Percentiles rank a stretch among this genome's conserved stretches.
These are phyloP conservation scores for Enteromius anoplus DNA, from an alignment of 2,797 vertebrate species.

Conservation along the genomic window DNA sequence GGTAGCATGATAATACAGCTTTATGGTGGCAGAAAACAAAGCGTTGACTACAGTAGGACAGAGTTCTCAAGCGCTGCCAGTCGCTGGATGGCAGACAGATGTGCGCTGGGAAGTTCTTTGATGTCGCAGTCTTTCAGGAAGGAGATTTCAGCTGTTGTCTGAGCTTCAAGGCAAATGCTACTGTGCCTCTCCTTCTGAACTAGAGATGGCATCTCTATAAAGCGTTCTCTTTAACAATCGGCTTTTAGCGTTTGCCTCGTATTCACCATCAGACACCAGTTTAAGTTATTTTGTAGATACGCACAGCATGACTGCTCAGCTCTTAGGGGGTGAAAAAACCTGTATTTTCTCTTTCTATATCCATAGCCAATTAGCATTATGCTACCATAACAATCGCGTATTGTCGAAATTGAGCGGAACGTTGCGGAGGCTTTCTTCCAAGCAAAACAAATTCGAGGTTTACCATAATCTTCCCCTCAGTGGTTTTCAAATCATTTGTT, in stretches of 20 bases:
- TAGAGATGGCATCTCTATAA: conserved; percentile 76
- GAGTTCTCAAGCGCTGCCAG: conserved; percentile 48
- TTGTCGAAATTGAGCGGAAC: conserved; percentile 53
- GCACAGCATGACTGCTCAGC: conserved; percentile 37
- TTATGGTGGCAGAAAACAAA: conserved; percentile 11
- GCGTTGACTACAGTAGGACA: conserved; percentile 28
- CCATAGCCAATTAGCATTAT: conserved; percentile 59
- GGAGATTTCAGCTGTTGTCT: conserved; percentile 75
- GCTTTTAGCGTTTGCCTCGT: conserved; percentile 65
- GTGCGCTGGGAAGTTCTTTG: conserved; percentile 73
- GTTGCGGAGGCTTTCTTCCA: conserved; percentile 52
- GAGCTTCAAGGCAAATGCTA: conserved; percentile 71
- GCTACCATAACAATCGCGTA: conserved; percentile 47
- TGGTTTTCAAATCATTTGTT: conserved; percentile 42
- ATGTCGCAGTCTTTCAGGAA: conserved; percentile 72
- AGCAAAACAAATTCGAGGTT: conserved; percentile 56
- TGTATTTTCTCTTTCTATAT: conserved; percentile 38
- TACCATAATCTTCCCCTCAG: conserved; percentile 53
- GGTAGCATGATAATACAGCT: not conserved
- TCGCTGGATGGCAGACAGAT: conserved; percentile 66
- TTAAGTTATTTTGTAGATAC: conserved; percentile 65
- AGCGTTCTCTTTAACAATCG: conserved; percentile 74
- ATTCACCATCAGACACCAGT: conserved; percentile 66
- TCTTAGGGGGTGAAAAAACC: conserved; percentile 11
- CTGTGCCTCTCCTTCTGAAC: conserved; percentile 69